These are phyloP conservation scores for Notamacropus eugenii DNA, from an alignment of 2,797 vertebrate species.

Conservation along the genomic window DNA sequence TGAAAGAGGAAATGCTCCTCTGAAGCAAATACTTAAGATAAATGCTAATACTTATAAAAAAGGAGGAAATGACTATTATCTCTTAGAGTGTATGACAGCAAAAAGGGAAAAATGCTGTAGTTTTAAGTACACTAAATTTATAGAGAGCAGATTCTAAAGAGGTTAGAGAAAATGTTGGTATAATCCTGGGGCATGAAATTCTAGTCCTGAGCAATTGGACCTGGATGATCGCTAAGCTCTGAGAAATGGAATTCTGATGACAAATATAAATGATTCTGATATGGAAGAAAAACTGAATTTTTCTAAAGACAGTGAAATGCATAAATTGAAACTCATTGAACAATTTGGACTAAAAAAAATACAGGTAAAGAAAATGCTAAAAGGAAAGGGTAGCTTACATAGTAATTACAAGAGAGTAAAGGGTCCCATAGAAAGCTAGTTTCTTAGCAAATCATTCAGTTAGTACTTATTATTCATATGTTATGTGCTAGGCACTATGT, in stretches of 20 bases:
- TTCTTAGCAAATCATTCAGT: background rate
- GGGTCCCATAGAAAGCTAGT: background rate
- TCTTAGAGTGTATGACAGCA: background rate
- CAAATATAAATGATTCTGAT: background rate
- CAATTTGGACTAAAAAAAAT: background rate
- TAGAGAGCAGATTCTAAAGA: background rate
- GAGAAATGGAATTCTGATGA: background rate
- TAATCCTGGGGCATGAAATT: background rate
- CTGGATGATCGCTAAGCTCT: background rate
- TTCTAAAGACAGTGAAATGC: background rate
- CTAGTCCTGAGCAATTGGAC: background rate
- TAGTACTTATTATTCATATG: background rate
- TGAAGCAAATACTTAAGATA: background rate
- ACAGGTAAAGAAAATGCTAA: background rate
- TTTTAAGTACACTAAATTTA: background rate
- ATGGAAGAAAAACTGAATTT: background rate
- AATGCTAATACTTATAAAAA: background rate
- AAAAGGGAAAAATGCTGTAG: background rate
- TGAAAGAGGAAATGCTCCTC: background rate
- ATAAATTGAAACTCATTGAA: background rate
- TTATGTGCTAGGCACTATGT: background rate
- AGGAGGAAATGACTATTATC: background rate
- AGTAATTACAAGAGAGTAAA: background rate
- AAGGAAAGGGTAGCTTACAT: accelerated
- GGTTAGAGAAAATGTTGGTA: background rate